Evolutionary conservation across 2,797 vertebrate genomes (phyloP), one percentile per base, ranked within the genome.

Genomic region (Heliangelus exortis): DNA sequence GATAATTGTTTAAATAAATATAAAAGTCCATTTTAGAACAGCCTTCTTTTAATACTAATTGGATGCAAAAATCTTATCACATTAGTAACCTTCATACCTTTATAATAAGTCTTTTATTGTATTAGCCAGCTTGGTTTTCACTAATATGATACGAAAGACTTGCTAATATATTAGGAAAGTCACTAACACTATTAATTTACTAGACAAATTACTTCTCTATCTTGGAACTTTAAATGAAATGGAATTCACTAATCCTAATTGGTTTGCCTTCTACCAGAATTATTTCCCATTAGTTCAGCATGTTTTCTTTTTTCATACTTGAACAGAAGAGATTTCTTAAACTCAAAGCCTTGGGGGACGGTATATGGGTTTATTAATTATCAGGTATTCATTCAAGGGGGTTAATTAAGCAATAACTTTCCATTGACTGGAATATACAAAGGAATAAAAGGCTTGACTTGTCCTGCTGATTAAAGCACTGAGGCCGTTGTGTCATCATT

Each of bases 221-320:
- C 97, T 98, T 97, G 94, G 95, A 98, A 98, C 97, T 98, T 98
- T 97, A 98, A 98, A 98, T 98, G 97, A 98, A 98, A 98, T 98
- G 97, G 97, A 97, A 98, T 98, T 98, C 97, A 97, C 98, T 98
- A 98, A 98, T 98, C 97, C 97, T 98, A 98, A 98, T 98, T 98
- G 97, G 97, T 97, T 98, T 96, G 97, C 97, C 95, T 98, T 98
- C 97, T 97, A 96, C 97, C 39, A 96, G 97, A 98, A 98, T 96
- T 97, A 98, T 97, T 98, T 97, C 97, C 97, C 97, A 98, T 98
- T 98, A 98, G 97, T 98, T 98, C 98, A 98, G 97, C 97, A 97
- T 97, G 96, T 97, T 97, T 97, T 96, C 91, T 94, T 74, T 92
- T 88, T 91, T 98, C 97, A 96, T 97, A 97, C 96, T 98, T 98